phyloP scores from a whole-genome alignment of 2,888 invertebrate genomes.

The Machimus atricapillus region DNA sequence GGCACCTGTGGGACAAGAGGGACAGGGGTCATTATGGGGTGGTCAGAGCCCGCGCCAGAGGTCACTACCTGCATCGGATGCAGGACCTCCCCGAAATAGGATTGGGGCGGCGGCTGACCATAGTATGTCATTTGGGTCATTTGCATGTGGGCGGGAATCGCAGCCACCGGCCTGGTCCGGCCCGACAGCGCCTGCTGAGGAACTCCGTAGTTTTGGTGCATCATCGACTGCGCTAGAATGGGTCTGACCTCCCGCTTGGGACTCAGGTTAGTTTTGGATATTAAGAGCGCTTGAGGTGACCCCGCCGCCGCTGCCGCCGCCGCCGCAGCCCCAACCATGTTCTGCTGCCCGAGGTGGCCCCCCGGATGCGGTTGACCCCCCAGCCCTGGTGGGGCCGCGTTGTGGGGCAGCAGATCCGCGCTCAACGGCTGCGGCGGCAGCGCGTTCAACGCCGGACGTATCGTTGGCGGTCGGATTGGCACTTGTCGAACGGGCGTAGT shows the following conservation, averaged over 20 bases:
- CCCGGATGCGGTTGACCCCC: slow-evolving; percentile 48
- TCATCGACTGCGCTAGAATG: slow-evolving; percentile 55
- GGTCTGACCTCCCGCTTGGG: slow-evolving; percentile 47
- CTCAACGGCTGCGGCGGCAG: slow-evolving; percentile 51
- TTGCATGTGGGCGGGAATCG: slow-evolving; percentile 54
- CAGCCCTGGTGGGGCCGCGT: slow-evolving; percentile 49
- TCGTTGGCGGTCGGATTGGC: slow-evolving; percentile 55
- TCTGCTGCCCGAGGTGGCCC: slow-evolving; percentile 47
- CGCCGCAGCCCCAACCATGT: slow-evolving; percentile 31
- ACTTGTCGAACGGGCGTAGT: slow-evolving; percentile 64
- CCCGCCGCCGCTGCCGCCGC: slow-evolving; percentile 35
- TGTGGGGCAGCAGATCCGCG: slow-evolving; percentile 59
- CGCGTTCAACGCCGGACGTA: slow-evolving; percentile 53
- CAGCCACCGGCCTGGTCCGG: slow-evolving; percentile 51
- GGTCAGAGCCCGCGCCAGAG: neutral
- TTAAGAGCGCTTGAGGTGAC: slow-evolving; percentile 44
- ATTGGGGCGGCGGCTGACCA: slow-evolving; percentile 56
- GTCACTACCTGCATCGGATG: slow-evolving; percentile 58
- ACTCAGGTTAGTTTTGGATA: slow-evolving; percentile 45
- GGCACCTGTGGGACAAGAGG: slow-evolving; percentile 50
- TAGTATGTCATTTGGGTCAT: slow-evolving; percentile 60
- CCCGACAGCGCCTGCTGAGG: slow-evolving; percentile 51
- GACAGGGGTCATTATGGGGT: neutral
- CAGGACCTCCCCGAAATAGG: slow-evolving; percentile 60
- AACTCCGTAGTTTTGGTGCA: slow-evolving; percentile 61